Conservation (phyloP, 2,797 vertebrate species). For the Fistularia commersonii region DNA sequence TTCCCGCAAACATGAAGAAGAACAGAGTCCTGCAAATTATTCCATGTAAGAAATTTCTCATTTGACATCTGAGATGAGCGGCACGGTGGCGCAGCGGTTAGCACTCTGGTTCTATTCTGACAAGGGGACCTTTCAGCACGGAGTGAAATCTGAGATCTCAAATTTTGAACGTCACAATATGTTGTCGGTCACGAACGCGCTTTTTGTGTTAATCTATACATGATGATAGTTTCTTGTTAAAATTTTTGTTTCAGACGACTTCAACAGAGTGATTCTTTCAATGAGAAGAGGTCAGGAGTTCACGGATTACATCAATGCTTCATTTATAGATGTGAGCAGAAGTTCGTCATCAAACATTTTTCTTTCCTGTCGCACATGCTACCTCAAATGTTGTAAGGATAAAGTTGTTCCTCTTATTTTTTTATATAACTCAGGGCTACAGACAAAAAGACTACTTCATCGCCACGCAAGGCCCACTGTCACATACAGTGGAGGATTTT, state of each 20-base stretch:
- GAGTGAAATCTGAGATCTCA: too few relatives aligned
- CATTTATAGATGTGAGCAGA: constrained; percentile 90
- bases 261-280: constrained; percentile 96
- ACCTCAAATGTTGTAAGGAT: neutral
- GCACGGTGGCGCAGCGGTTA: too few relatives aligned
- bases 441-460: constrained; percentile 98
- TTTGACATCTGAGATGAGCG: too few relatives aligned
- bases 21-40: constrained; percentile 97
- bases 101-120: neutral
- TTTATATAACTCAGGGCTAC: constrained; percentile 80
- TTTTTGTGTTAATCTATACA: neutral
- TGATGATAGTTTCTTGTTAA: neutral
- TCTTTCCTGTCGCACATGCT: neutral
- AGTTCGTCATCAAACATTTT: neutral
- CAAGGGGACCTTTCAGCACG: too few relatives aligned
- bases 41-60: constrained; percentile 89
- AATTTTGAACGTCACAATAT: too few relatives aligned
- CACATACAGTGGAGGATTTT: constrained; percentile 93
- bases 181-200: too few relatives aligned
- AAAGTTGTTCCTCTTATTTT: neutral
- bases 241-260: constrained; percentile 81
- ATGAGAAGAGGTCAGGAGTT: constrained; percentile 96
- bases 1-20: constrained; percentile 98
- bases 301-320: constrained; percentile 94
- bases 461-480: constrained; percentile 91